Percentiles rank a stretch among this genome's conserved stretches.
phyloP scores from a whole-genome alignment of 2,797 vertebrate species.

The Smutsia temminckii region DNA sequence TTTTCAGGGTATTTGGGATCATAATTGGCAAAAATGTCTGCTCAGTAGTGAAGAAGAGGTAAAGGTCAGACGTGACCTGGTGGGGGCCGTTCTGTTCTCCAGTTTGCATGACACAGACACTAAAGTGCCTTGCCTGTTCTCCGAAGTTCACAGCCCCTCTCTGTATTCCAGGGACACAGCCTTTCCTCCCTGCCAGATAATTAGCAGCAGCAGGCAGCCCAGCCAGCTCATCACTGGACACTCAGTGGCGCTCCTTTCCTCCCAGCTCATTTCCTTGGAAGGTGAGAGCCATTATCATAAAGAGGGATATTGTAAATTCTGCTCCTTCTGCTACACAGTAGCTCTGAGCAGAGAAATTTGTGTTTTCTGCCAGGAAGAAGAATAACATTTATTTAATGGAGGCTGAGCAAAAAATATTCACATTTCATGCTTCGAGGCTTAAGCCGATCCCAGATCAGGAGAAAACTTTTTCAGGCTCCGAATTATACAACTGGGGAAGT shows the following conservation, averaged over 20 bases:
- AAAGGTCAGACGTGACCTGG: constrained; percentile 54
- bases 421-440: constrained; percentile 74
- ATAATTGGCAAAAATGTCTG: constrained; percentile 57
- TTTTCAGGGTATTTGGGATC: constrained; percentile 70
- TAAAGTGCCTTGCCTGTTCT: constrained; percentile 52
- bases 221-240: constrained; percentile 49
- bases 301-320: constrained; percentile 71
- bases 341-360: constrained; percentile 72
- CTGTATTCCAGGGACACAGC: constrained; percentile 7
- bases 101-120: constrained; percentile 64
- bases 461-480: constrained; percentile 44
- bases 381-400: constrained; percentile 79
- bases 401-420: constrained; percentile 77
- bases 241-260: constrained; percentile 61
- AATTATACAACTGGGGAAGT: constrained; percentile 43
- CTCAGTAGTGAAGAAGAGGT: constrained; percentile 59
- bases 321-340: constrained; percentile 65
- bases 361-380: constrained; percentile 78
- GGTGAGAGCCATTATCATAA: constrained; percentile 70
- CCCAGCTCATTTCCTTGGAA: constrained; percentile 67
- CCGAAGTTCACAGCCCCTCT: constrained; percentile 56
- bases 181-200: constrained; percentile 60
- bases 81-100: constrained; percentile 40
- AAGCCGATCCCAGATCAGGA: constrained; percentile 63
- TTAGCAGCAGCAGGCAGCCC: constrained; percentile 28